A percentile compares a stretch with the other conserved stretches of the same genome.
Conservation (phyloP, 2,797 vertebrate species). For the Psittacula echo region DNA sequence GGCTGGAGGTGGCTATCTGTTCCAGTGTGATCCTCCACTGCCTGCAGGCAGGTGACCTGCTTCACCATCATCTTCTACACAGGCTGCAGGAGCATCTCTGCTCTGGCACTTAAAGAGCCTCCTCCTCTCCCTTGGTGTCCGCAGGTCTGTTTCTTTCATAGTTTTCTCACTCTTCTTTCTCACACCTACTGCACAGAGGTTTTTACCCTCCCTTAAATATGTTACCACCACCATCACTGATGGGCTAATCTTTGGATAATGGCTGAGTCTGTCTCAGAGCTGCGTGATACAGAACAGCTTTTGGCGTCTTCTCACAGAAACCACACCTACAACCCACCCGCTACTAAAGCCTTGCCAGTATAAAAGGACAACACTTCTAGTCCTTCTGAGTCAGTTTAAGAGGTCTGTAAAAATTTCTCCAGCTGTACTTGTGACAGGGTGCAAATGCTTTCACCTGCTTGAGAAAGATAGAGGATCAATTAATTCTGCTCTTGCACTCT, state of each 20-base stretch:
- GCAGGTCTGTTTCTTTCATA: background rate
- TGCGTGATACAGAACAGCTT: background rate
- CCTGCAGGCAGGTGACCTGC: background rate
- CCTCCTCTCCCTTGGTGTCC: background rate
- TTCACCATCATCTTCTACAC: background rate
- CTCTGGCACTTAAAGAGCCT: background rate
- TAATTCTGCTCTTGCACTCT: background rate
- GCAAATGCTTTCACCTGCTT: background rate
- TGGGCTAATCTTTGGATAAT: background rate
- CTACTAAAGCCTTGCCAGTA: background rate
- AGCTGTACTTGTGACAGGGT: background rate
- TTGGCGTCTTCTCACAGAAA: background rate
- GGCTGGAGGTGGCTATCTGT: background rate
- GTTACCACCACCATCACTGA: background rate
- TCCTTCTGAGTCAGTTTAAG: background rate
- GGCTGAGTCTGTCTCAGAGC: fast-evolving
- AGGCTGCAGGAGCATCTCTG: background rate
- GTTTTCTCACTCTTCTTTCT: background rate
- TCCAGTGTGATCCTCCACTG: background rate
- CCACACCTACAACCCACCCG: background rate
- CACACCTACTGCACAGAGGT: background rate
- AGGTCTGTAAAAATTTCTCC: background rate
- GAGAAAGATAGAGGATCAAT: background rate
- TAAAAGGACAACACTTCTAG: background rate
- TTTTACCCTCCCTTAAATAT: background rate